phyloP scores from a whole-genome alignment of 2,113 vertebrate species.

The Plecotus auritus region DNA sequence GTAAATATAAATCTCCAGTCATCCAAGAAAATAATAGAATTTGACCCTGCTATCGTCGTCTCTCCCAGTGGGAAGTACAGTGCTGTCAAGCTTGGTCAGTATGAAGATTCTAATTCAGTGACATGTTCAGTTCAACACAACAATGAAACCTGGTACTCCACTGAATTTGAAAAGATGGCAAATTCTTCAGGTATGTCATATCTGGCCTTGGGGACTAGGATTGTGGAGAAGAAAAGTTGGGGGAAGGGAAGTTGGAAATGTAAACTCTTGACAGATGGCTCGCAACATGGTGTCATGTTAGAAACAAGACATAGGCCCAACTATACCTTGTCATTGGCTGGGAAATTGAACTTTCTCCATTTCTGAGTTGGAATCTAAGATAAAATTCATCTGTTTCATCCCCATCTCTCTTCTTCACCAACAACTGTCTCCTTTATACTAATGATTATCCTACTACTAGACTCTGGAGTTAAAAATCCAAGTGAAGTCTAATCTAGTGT shows the following conservation, averaged over 20 bases:
- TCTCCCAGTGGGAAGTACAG: slow-evolving; percentile 62
- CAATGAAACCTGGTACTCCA: background rate
- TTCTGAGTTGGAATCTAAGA: background rate
- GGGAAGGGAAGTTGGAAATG: background rate
- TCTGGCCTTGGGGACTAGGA: background rate
- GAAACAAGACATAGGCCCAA: background rate
- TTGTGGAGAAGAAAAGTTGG: background rate
- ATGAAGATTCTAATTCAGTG: slow-evolving; percentile 36
- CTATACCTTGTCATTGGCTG: background rate
- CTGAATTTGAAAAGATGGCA: background rate
- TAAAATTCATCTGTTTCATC: background rate
- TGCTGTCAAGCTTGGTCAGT: slow-evolving; percentile 65
- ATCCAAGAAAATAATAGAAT: background rate
- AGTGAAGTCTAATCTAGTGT: background rate
- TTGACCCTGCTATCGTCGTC: background rate
- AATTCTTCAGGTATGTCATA: slow-evolving; percentile 8
- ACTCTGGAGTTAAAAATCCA: background rate
- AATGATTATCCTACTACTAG: background rate
- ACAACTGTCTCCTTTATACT: background rate
- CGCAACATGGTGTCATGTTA: background rate
- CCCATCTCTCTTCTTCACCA: background rate
- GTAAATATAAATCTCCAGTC: slow-evolving; percentile 46
- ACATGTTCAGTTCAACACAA: slow-evolving; percentile 62
- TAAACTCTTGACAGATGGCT: background rate
- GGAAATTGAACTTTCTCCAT: background rate